phyloP scores from a whole-genome alignment of 2,113 vertebrate species.

The Todiramphus saurophagus region DNA sequence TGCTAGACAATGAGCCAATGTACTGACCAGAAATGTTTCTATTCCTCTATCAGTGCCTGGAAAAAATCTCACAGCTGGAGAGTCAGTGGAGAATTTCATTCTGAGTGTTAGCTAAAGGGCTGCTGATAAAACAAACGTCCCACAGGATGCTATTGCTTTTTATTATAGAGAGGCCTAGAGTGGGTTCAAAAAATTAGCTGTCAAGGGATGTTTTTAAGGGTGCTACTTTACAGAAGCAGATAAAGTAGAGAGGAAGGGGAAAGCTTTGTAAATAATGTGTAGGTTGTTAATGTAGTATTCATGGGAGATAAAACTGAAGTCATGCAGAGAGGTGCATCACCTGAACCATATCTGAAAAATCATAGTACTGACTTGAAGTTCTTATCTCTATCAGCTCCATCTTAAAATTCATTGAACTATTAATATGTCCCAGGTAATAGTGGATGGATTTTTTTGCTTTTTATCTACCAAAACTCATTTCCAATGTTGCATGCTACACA shows the following conservation, averaged over 20 bases:
- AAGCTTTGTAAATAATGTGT: neutral
- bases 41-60: neutral
- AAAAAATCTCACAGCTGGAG: conserved; percentile 1
- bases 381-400: neutral
- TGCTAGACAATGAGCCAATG: neutral
- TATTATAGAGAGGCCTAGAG: conserved; percentile 19
- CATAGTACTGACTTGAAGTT: neutral
- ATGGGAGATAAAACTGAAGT: neutral
- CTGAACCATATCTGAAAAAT: neutral
- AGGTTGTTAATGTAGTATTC: neutral
- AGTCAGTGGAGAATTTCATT: conserved; percentile 24
- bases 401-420: neutral
- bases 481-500: neutral
- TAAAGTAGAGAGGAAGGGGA: neutral
- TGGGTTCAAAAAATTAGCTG: conserved; percentile 26
- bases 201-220: conserved; percentile 12
- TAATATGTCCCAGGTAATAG: neutral
- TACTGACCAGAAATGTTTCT: neutral
- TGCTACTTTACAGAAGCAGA: neutral
- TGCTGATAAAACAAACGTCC: conserved; percentile 53
- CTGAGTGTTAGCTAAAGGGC: conserved; percentile 39
- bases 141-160: conserved; percentile 35
- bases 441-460: neutral
- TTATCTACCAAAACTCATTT: neutral
- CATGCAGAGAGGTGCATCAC: neutral